Evolutionary conservation across 1,140 invertebrate species (phyloP), one percentile per base, ranked within the genome.

Genomic region (Zaprionus davidi): DNA sequence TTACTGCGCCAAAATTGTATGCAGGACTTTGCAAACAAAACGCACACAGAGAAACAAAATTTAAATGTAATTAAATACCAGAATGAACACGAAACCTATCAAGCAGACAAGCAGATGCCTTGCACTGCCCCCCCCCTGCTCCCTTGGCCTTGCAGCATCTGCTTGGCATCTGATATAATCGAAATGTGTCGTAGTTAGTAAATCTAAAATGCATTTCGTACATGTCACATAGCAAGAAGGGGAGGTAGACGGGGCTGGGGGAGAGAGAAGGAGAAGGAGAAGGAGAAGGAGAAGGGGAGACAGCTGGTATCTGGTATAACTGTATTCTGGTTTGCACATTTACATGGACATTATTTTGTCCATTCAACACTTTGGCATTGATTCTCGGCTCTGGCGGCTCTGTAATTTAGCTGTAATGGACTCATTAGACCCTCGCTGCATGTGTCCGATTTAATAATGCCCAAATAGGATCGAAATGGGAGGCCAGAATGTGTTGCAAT

Each of bases 1-100:
- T 79, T 84, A 88, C 66, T 74, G 36, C 65, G 36, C 64, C 65
- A 36, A 70, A 78, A 70, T 77, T 46, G 51, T 77, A 67, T 68
- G 59, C 49, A 60, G 68, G 12, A 46, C 26, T 59, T 41, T 56
- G 63, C 78, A 82, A 60, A 72, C 73, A 31, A 64, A 74, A 55
- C 64, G 41, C 55, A 66, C 51, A 77, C 78, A 79, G 72, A 71
- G 72, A 65, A 75, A 82, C 85, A 85, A 85, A 82, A 88, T 88
- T 88, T 85, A 88, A 90, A 88, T 88, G 81, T 85, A 88, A 88
- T 88, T 88, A 88, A 88, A 88, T 90, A 79, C 84, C 65, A 60
- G 87, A 86, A 81, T 84, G 74, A 81, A 81, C 81, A 88, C 73
- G 69, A 72, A 67, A 64, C 77, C 72, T 41, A 65, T 58, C 74